Base-by-base conservation (phyloP, 2,888 invertebrate genomes). In the Oxystoma pomonae region DNA sequence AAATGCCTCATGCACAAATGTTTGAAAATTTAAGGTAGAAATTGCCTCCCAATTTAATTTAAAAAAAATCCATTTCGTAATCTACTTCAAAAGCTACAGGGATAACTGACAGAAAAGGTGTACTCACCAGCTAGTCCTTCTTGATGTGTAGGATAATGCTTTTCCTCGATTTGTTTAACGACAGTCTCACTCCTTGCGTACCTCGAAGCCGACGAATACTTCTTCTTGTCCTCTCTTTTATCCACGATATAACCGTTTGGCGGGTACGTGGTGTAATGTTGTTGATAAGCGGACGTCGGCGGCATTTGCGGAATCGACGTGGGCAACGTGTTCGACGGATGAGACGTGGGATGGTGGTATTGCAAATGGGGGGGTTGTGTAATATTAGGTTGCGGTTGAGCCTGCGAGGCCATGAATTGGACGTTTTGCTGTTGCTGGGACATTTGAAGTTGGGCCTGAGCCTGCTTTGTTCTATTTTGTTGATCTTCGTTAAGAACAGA, bases 401-500 rank as follows among this genome's bases (percentile, higher is more conserved):
- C 19, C 35, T 3, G 12, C 35, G 3, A 12, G 5, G 57, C 19
- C 35, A 35, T 12, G 20, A 17, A 57, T 17, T n/a, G 53, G 12
- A 52, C 17, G 17, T 21, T 49, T 35, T 20, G 22, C 16, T 59
- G 53, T 60, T 64, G 65, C 16, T 61, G 62, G 52, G 69, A 63
- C 20, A 66, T 61, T 21, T 65, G 66, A 16, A 58, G 50, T 62
- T 64, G 66, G 53, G 56, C 50, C 53, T 81, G 70, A 73, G 76
- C 70, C 59, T 69, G 69, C 67, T 77, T 83, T 55, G 78, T 79
- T 53, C 85, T 78, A 68, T 83, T 83, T 67, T 84, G 83, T 74
- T 91, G 91, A 77, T 93, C 94, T 77, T 94, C 94, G 77, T 94
- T 94, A 50, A 94, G 81, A 60, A 92, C 93, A 1, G 90, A 90